Evolutionary conservation across 1,140 invertebrate genomes (phyloP), one percentile per base, ranked within the genome.

Genomic region (Saxidomus purpurata): DNA sequence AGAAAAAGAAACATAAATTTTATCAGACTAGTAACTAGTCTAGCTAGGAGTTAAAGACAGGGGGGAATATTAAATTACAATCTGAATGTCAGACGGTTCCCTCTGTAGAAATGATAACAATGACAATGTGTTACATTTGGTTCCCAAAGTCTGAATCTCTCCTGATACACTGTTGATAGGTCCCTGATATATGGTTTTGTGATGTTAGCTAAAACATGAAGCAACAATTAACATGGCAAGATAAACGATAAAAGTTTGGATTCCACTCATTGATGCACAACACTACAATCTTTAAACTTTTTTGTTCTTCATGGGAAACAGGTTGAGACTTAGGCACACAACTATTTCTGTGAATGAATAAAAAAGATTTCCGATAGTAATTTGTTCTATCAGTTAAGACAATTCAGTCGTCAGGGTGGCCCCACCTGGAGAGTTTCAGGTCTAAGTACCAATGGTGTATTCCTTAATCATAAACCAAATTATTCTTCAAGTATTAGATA

Each of bases 151-250:
- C 67, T 71, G 74, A 77, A 77, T 77, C 74, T 49, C 28, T 31
- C 31, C 74, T 52, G 40, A 77, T 77, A 77, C 47, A 31, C 76
- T 79, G 76, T 52, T 79, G 76, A 79, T 79, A 79, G 76, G 76
- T 79, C 31, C 13, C 31, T 79, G 76, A 79, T 79, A 79, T n/a
- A 79, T 9, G 17, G 76, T 79, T 77, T 79, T 79, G 76, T 79
- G 76, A 79, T 79, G 13, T 79, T 31, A 36, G 55, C 22, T 55
- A 49, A 79, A 79, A 79, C 76, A 79, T 79, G 76, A 59, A 52
- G 76, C 47, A 79, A 79, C 76, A 79, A 79, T 79, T 79, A 79
- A 79, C 47, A 19, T 52, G 28, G 47, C 28, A 22, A 55, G 76
- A 79, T 79, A 79, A 79, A 52, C 55, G 76, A 79, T 79, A 79